Evolutionary conservation across 2,888 invertebrate genomes (phyloP).

Genomic region (Cephus sareptanus): DNA sequence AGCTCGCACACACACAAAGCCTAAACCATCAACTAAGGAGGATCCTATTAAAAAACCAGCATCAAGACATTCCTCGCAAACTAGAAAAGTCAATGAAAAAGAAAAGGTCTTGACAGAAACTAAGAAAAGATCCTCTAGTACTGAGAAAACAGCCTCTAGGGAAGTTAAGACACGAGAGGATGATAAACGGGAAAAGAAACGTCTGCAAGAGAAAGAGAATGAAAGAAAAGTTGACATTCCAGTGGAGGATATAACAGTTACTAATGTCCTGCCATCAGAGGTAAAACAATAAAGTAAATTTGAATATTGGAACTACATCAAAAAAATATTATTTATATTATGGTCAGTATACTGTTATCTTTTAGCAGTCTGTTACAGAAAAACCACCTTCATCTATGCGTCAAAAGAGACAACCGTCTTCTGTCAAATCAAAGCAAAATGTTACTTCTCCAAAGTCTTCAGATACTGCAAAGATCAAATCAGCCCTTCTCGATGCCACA

Average conservation of each 20-base stretch:
- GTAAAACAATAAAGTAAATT: not conserved
- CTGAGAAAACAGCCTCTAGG: constrained; percentile 14
- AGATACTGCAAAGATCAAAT: constrained; percentile 22
- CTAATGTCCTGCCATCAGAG: not conserved
- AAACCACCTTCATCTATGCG: constrained; percentile 29
- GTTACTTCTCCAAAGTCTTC: constrained; percentile 19
- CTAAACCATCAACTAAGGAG: constrained; percentile 28
- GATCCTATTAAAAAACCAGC: constrained; percentile 28
- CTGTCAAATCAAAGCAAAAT: constrained; percentile 29
- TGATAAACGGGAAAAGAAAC: constrained; percentile 14
- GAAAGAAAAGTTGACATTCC: constrained; percentile 12
- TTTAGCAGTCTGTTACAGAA: constrained; percentile 26
- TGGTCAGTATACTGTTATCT: not conserved
- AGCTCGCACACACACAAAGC: constrained; percentile 28
- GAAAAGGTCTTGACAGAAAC: constrained; percentile 15
- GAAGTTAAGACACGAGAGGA: constrained; percentile 11
- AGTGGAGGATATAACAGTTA: not conserved
- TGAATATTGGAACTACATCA: not conserved
- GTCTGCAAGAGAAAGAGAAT: constrained; percentile 22
- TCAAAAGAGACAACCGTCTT: constrained; percentile 26
- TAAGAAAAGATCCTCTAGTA: constrained; percentile 25
- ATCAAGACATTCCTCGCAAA: constrained; percentile 30
- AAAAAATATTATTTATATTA: not conserved
- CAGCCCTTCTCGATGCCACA: constrained; percentile 10
- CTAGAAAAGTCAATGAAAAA: constrained; percentile 20